Percentiles rank a stretch among this genome's conserved stretches.
Evolutionary conservation across 1,140 invertebrate species (phyloP).

Genomic region (Amphibalanus amphitrite): DNA sequence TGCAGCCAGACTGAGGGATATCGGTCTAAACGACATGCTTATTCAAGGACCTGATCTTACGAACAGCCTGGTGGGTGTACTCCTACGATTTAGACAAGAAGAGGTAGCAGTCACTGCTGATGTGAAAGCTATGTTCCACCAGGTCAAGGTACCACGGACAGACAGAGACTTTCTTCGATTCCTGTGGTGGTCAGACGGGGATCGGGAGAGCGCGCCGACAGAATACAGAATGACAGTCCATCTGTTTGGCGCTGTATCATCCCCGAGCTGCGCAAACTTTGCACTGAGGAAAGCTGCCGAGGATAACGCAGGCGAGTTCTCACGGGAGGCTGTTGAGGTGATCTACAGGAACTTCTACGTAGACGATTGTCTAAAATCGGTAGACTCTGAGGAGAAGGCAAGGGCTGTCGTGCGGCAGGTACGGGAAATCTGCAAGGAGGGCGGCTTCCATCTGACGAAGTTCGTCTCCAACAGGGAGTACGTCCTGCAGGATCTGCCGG

Average conservation of each 20-base stretch:
- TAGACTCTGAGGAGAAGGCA: not conserved
- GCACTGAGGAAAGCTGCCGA: not conserved
- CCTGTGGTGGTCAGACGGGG: slow-evolving; percentile 3
- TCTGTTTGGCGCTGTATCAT: slow-evolving; percentile 4
- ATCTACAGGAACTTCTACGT: not conserved
- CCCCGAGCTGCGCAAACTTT: not conserved
- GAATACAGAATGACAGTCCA: slow-evolving; percentile 3
- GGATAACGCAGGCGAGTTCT: not conserved
- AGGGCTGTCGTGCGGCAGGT: not conserved
- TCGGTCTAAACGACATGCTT: slow-evolving; percentile 18
- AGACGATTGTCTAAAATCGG: not conserved
- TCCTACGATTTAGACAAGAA: slow-evolving; percentile 20
- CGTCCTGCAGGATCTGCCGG: not conserved
- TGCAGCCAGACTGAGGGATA: slow-evolving; percentile 15
- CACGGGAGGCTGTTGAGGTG: not conserved
- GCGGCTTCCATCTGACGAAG: not conserved
- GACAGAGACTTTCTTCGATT: not conserved
- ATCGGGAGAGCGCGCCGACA: not conserved
- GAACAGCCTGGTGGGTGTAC: slow-evolving; percentile 18
- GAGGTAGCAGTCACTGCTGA: slow-evolving; percentile 19
- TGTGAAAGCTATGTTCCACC: slow-evolving; percentile 21
- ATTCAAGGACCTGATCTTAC: slow-evolving; percentile 20
- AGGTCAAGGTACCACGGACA: slow-evolving; percentile 6
- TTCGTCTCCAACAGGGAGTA: not conserved
- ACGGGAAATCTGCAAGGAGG: not conserved